These are phyloP conservation scores for Chrysochloris asiatica DNA, from an alignment of 2,113 vertebrate genomes.

Conservation along the genomic window DNA sequence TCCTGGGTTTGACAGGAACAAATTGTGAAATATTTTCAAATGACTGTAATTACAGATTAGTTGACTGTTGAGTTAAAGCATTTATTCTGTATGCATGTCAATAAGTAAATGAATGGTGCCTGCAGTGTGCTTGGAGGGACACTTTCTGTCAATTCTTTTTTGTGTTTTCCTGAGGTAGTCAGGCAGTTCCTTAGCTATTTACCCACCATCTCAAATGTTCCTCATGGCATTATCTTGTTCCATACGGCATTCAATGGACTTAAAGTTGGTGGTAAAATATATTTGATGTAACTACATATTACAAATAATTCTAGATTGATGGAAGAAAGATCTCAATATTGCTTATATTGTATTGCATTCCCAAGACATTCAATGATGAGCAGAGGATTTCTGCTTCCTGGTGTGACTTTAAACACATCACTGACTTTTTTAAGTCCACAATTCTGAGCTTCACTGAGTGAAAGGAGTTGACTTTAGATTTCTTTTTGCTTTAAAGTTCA, in stretches of 20 bases:
- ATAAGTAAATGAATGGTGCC: not conserved
- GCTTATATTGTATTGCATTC: not conserved
- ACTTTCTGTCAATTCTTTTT: not conserved
- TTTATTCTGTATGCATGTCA: not conserved
- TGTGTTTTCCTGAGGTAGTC: not conserved
- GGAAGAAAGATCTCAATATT: not conserved
- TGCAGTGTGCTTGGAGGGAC: not conserved
- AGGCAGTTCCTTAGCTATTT: not conserved
- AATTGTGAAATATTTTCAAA: conserved; percentile 56
- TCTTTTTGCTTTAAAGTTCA: not conserved
- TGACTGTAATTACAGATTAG: conserved; percentile 47
- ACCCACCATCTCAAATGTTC: not conserved
- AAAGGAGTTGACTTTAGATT: not conserved
- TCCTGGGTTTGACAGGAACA: conserved; percentile 25
- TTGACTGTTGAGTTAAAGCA: conserved; percentile 2
- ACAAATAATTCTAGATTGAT: not conserved
- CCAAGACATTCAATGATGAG: not conserved
- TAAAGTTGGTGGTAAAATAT: not conserved
- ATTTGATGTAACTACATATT: not conserved
- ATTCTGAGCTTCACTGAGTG: not conserved
- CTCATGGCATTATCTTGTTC: not conserved
- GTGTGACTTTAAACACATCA: not conserved
- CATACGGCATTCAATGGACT: not conserved
- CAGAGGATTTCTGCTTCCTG: not conserved
- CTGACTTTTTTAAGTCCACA: not conserved